Evolutionary conservation across 2,797 vertebrate genomes (phyloP), one percentile per base, ranked within the genome.

Genomic region (Oceanodroma leucorhoa): DNA sequence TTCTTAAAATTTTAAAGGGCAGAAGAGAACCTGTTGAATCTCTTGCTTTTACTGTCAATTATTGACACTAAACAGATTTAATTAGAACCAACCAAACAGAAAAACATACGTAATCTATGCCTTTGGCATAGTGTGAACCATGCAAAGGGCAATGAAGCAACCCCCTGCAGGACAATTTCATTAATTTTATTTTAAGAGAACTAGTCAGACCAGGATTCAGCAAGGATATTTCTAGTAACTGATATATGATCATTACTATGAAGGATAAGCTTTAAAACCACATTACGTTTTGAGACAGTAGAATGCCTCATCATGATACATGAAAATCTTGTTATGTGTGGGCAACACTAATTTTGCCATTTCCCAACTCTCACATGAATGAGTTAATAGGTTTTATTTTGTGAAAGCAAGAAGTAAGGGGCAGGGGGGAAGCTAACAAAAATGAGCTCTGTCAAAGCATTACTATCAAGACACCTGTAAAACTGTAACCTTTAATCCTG

Each of bases 21-120:
- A 57, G 41, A 54, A 91, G 36, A 87, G 22, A 92, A 46, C 17
- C 41, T 73, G 23, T 29, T 67, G 40, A 58, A 76, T 50, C 38
- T 85, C 45, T 89, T 84, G n/a, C 43, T 79, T 21, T 43, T 84
- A 50, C 40, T 67, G 17, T 46, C 89, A 89, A 91, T 83, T 92
- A 93, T 9, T 12, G 14, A 87, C 43, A 90, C 30, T 12, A 30
- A 91, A 55, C 8, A 88, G 57, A 70, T 87, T 70, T 89, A 91
- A 86, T 93, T 61, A 93, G 54, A 78, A 45, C 20, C 24, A 84
- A 76, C 7, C 20, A 70, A 58, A 89, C 2, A 89, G 54, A 90
- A 93, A 91, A 95, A 54, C 9, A 66, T 51, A 55, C 1, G 14
- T 55, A 82, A 85, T 34, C 30, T n/a, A 41, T 26, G 54, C 75